These are phyloP conservation scores for Drosophila orosa DNA, from an alignment of 1,140 invertebrate genomes.

Conservation along the genomic window DNA sequence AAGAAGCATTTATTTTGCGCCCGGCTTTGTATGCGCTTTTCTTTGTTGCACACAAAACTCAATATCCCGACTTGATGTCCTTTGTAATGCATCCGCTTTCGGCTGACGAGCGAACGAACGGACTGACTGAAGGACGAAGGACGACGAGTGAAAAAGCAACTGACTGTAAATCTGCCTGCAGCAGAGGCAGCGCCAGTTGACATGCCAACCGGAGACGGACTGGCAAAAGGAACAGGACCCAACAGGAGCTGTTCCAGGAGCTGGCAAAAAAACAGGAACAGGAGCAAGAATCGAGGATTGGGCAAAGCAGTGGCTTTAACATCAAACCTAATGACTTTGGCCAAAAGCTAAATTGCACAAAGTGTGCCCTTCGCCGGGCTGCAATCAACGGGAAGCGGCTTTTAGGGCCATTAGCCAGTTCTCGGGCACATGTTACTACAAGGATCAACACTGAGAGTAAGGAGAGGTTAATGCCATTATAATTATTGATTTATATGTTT, in stretches of 20 bases:
- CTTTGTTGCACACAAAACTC: constrained; percentile 81
- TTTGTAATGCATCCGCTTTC: constrained; percentile 80
- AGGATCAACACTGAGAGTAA: constrained; percentile 2
- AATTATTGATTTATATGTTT: background rate
- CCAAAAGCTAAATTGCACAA: constrained; percentile 77
- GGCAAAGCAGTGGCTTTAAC: constrained; percentile 56
- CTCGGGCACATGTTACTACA: constrained; percentile 27
- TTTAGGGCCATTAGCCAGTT: constrained; percentile 58
- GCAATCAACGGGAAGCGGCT: constrained; percentile 62
- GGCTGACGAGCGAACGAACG: constrained; percentile 21
- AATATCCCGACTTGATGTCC: constrained; percentile 79
- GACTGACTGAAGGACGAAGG: constrained; percentile 5
- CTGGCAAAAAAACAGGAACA: constrained; percentile 9
- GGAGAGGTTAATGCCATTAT: background rate
- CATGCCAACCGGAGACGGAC: constrained; percentile 43
- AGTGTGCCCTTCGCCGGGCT: constrained; percentile 29
- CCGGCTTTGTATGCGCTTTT: constrained; percentile 78
- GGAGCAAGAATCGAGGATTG: constrained; percentile 17
- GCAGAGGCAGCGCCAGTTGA: constrained; percentile 65
- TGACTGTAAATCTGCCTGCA: constrained; percentile 67
- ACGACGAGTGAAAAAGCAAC: constrained; percentile 33
- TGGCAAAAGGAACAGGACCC: constrained; percentile 22
- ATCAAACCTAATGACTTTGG: constrained; percentile 75
- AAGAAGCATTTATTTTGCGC: constrained; percentile 81
- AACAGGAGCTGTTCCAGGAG: background rate